Percentiles rank a stretch among this genome's conserved stretches.
Conservation (phyloP, 2,113 vertebrate species). For the Macquaria australasica region DNA sequence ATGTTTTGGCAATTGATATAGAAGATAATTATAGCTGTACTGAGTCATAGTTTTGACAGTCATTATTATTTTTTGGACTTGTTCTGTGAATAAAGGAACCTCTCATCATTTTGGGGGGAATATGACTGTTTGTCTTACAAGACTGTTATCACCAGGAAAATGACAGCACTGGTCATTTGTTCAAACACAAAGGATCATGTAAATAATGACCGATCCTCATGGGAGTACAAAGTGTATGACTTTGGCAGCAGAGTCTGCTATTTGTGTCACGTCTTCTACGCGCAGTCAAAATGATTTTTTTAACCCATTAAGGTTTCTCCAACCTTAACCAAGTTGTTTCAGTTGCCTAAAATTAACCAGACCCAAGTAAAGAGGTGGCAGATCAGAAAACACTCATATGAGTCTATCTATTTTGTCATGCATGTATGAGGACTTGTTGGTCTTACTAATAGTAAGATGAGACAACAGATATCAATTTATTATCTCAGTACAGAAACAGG, state of each 20-base stretch:
- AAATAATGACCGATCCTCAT: background rate
- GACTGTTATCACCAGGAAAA: background rate
- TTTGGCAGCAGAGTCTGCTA: no score
- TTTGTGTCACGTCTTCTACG: background rate
- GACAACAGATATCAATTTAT: background rate
- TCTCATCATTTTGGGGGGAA: background rate
- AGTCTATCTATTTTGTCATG: background rate
- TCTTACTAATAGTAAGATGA: conserved; percentile 9
- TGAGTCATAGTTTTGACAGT: background rate
- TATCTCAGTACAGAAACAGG: background rate
- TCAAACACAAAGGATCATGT: background rate
- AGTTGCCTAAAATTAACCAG: background rate
- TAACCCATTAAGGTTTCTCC: background rate
- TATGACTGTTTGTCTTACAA: background rate
- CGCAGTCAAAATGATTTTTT: background rate
- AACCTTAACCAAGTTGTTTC: background rate
- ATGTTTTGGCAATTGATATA: background rate
- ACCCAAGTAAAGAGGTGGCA: background rate
- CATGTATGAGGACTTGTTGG: background rate
- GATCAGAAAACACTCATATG: background rate
- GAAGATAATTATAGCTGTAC: background rate
- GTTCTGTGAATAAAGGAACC: background rate
- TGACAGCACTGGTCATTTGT: background rate
- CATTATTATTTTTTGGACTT: background rate
- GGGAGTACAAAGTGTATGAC: background rate